Evolutionary conservation across 2,797 vertebrate genomes (phyloP), one percentile per base, ranked within the genome.

Genomic region (Sebastes umbrosus): DNA sequence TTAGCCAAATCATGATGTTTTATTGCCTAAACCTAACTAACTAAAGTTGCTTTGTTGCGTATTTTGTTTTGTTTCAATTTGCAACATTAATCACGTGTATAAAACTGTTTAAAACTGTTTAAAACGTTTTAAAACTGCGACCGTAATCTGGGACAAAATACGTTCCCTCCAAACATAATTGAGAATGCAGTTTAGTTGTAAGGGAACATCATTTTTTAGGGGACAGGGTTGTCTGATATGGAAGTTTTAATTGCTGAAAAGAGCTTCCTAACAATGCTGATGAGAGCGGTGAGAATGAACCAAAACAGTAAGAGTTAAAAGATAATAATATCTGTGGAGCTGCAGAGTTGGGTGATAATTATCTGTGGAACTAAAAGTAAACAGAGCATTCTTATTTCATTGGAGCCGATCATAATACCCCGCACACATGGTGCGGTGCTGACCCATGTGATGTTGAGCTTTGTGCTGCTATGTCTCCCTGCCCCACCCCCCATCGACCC

Each of bases 401-500:
- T 58, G 12, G 29, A 11, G 22, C 64, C 72, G 58, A 72, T 78
- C 73, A 69, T 9, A 52, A 74, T 29, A 55, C 57, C 29, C 50
- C 1, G 1, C 73, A 78, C 79, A 36, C 79, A 84, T 4, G 12
- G 32, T 66, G 68, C 1, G 16, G 10, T 13, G 82, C 54, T 84
- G 76, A 76, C 73, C 80, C 75, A 73, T 77, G 79, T 76, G 87
- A 84, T 80, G 70, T 32, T 22, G 50, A 52, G 70, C 84, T 79
- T 89, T 87, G 87, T 88, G 82, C 74, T 66, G 66, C 34, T 43
- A 70, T 39, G 58, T 66, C 58, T 50, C 66, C 27, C 69, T 13
- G 14, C 36, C 66, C 73, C 63, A 3, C 7, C 59, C 46, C 52
- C 31, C 29, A 29, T 8, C 29, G 29, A 29, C 29, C 58, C 22